A percentile compares a stretch with the other conserved stretches of the same genome.
These are phyloP conservation scores for Lepisosteus oculatus DNA, from an alignment of 2,113 vertebrate genomes.

Conservation along the genomic window DNA sequence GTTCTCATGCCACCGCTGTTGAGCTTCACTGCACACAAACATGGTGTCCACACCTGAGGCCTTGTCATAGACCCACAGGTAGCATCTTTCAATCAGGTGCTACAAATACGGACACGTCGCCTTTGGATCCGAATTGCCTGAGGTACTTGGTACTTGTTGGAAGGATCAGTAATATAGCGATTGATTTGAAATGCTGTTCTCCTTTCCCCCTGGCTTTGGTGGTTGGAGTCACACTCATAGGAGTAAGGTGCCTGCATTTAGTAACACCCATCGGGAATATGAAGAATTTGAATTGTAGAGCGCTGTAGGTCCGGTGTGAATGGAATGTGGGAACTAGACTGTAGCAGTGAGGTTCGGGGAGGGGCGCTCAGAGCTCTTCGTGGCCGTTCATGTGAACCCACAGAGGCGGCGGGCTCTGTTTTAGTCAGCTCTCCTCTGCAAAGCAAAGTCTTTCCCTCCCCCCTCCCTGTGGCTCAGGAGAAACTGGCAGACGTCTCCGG, in stretches of 20 bases:
- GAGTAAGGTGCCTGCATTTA: neutral
- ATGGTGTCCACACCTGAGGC: no score
- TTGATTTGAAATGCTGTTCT: neutral
- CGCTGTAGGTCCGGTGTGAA: no score
- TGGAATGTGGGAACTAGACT: no score
- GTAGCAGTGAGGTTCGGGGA: no score
- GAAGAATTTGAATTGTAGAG: no score
- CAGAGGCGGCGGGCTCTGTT: neutral
- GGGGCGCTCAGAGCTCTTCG: no score
- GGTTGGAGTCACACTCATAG: neutral
- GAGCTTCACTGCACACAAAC: no score
- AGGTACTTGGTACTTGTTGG: neutral
- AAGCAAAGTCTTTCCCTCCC: slow-evolving; percentile 2
- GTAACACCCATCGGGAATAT: no score
- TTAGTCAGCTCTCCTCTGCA: neutral
- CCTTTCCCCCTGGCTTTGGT: neutral
- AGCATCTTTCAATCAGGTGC: no score
- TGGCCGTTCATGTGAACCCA: no score
- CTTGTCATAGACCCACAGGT: no score
- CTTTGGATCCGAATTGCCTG: slow-evolving; percentile 16
- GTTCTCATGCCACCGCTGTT: no score
- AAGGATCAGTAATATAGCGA: slow-evolving; percentile 2
- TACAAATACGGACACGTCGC: neutral
- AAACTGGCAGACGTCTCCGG: slow-evolving; percentile 10
- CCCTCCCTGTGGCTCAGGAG: neutral